phyloP scores from a whole-genome alignment of 2,113 vertebrate genomes.

The Atrichornis clamosus region DNA sequence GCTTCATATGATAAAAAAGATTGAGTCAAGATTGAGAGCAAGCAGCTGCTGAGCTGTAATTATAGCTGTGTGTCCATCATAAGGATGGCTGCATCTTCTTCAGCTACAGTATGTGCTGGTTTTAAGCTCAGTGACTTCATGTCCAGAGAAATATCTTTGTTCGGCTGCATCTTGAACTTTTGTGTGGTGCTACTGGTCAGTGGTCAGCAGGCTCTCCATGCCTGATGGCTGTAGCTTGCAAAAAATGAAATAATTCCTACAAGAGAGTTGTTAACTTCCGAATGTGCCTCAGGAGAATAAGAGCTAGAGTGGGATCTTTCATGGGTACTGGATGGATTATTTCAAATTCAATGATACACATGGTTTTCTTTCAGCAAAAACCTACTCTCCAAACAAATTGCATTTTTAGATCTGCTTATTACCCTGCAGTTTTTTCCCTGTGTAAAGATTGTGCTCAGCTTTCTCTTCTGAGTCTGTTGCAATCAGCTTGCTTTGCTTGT shows the following conservation, averaged over 20 bases:
- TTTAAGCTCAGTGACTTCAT: background rate
- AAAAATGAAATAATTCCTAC: background rate
- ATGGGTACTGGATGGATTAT: background rate
- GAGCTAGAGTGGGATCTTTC: background rate
- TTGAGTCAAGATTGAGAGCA: background rate
- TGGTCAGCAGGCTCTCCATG: background rate
- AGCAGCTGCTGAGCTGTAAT: conserved; percentile 31
- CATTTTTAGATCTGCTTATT: background rate
- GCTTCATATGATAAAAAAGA: background rate
- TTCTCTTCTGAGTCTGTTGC: background rate
- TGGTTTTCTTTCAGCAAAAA: background rate
- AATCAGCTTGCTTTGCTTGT: background rate
- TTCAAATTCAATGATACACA: background rate
- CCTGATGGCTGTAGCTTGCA: background rate
- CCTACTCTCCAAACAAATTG: background rate
- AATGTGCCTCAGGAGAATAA: background rate
- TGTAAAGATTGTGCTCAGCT: background rate
- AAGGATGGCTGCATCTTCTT: background rate
- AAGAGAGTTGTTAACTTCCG: background rate
- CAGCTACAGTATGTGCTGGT: background rate
- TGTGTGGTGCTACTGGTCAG: background rate
- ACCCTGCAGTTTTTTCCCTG: background rate
- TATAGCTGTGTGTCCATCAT: background rate
- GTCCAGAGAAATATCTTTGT: background rate
- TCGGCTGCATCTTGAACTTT: background rate